Evolutionary conservation across 2,888 invertebrate genomes (phyloP), one percentile per base, ranked within the genome.

Genomic region (Pseudolycoriella hygida): DNA sequence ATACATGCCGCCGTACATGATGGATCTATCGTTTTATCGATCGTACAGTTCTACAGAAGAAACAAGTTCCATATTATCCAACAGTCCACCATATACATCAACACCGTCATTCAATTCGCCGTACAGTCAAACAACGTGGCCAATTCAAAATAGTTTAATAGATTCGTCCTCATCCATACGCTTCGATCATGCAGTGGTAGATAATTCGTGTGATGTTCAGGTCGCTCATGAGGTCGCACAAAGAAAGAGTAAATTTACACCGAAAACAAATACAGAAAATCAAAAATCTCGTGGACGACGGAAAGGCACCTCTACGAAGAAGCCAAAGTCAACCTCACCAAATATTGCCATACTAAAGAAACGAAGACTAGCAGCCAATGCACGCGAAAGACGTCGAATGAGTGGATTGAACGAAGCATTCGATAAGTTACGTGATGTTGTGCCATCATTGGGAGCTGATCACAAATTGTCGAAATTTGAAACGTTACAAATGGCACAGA

Each of bases 401-500:
- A 77, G 77, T 57, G 77, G 78, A n/a, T 61, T 83, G 31, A 82
- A 82, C 60, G 75, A 76, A 50, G 83, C 82, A 1, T 83, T 83
- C 56, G 81, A 82, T 62, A 57, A 74, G 45, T 64, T 83, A 5
- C 66, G 82, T 17, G 76, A 76, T 54, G 81, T 82, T 15, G 77
- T 83, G 17, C 82, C 83, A 0, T 74, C 75, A 3, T 62, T 80
- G 44, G 77, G 77, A 4, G 73, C 74, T 44, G 79, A 82, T 54
- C 74, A 77, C 55, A 79, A 80, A 59, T 64, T 82, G 32, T 81
- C 80, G 52, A 83, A 83, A 62, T 82, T 74, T 57, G 83, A 83
- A 59, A 83, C 82, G 0, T 62, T 83, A 20, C 82, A 82, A 66
- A 81, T 83, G 81, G 82, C 83, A 1, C 81, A 82, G 55, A 78